Percentiles rank a stretch among this genome's conserved stretches.
These are phyloP conservation scores for Tuberolachnus salignus DNA, from an alignment of 2,888 invertebrate genomes.

Conservation along the genomic window DNA sequence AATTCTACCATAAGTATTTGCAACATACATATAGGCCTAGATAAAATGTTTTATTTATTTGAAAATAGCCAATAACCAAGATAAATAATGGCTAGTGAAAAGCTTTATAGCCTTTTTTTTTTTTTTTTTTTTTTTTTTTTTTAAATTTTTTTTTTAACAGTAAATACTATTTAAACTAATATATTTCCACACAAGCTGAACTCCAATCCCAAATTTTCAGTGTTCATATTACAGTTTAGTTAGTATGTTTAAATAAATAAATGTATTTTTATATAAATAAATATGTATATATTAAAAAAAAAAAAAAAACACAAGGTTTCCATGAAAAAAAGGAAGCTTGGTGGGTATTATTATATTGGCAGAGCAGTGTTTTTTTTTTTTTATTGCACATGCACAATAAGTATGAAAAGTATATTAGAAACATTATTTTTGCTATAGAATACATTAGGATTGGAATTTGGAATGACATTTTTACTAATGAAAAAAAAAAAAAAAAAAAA, in stretches of 20 bases:
- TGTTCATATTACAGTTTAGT: constrained; percentile 54
- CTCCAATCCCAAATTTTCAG: constrained; percentile 56
- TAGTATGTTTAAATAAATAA: constrained; percentile 54
- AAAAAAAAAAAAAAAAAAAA: constrained; percentile 49
- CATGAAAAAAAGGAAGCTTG: constrained; percentile 56
- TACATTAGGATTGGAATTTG: constrained; percentile 56
- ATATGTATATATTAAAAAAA: constrained; percentile 5
- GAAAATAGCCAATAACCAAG: constrained; percentile 56
- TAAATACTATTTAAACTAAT: constrained; percentile 54
- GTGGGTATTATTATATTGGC: constrained; percentile 56
- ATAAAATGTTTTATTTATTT: constrained; percentile 50
- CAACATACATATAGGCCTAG: constrained; percentile 56
- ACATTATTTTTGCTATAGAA: constrained; percentile 48
- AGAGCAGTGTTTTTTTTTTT: constrained; percentile 55
- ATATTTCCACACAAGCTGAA: constrained; percentile 56
- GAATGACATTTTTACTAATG: constrained; percentile 41
- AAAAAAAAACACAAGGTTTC: constrained; percentile 52
- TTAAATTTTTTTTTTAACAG: constrained; percentile 22
- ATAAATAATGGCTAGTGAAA: constrained; percentile 56
- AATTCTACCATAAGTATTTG: constrained; percentile 56
- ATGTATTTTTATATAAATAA: constrained; percentile 28
- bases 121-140: too few species aligned
- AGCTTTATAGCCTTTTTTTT: constrained; percentile 52
- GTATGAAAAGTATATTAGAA: constrained; percentile 56
- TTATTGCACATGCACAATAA: constrained; percentile 57